phyloP scores from a whole-genome alignment of 2,797 vertebrate genomes.

The Natrix natrix region DNA sequence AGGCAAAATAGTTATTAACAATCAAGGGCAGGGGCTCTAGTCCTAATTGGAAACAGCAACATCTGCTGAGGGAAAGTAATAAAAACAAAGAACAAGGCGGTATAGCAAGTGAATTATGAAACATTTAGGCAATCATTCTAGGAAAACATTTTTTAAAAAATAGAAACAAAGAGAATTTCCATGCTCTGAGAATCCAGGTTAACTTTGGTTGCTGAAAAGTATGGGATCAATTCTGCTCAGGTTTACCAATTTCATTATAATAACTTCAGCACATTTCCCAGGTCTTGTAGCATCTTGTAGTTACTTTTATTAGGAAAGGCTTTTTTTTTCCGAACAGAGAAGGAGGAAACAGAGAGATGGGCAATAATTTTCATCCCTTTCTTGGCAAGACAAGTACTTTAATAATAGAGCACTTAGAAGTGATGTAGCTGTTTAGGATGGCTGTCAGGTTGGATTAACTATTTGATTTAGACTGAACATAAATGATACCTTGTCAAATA shows the following conservation, averaged over 20 bases:
- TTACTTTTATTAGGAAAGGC: conserved; percentile 36
- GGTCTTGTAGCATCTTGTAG: conserved; percentile 43
- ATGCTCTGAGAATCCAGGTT: conserved; percentile 12
- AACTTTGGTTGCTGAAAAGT: conserved; percentile 38
- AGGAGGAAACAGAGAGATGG: background rate
- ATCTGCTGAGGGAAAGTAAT: conserved; percentile 67
- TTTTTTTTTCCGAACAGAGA: conserved; percentile 36
- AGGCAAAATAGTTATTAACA: conserved; percentile 76
- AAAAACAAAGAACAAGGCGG: conserved; percentile 58
- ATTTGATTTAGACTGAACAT: background rate
- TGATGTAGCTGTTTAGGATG: conserved; percentile 38
- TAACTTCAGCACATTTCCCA: conserved; percentile 46
- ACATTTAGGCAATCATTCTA: conserved; percentile 52
- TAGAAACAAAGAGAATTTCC: conserved; percentile 48
- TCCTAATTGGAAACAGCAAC: conserved; percentile 80
- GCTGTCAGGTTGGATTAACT: conserved; percentile 23
- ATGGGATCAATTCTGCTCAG: conserved; percentile 46
- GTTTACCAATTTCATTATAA: conserved; percentile 2
- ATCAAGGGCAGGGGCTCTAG: conserved; percentile 64
- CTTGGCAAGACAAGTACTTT: conserved; percentile 28
- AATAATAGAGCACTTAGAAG: conserved; percentile 45
- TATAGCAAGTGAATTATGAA: conserved; percentile 51
- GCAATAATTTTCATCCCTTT: conserved; percentile 30
- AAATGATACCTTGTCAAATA: background rate
- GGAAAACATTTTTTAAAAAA: conserved; percentile 24